A percentile compares a stretch with the other conserved stretches of the same genome.
Conservation (phyloP, 2,888 invertebrate species). For the Pollenia griseotomentosa region DNA sequence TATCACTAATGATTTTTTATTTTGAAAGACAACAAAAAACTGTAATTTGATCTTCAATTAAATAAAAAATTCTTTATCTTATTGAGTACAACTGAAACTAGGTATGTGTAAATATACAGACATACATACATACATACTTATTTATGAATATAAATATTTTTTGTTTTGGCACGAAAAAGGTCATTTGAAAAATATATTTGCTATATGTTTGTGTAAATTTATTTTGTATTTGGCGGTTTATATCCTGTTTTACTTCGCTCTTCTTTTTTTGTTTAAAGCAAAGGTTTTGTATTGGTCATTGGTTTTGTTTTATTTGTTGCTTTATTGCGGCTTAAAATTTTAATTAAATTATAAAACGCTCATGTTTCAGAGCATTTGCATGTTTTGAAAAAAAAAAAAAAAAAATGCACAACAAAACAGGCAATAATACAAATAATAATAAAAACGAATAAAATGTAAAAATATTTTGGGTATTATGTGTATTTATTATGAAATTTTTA, state of each 20-base stretch:
- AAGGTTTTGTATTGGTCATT: conserved; percentile 57
- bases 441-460: conserved; percentile 63
- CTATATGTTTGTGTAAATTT: conserved; percentile 47
- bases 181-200: conserved; percentile 37
- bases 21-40: neutral
- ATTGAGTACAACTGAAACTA: conserved; percentile 45
- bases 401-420: neutral
- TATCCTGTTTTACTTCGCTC: conserved; percentile 55
- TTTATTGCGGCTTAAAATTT: conserved; percentile 69
- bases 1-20: conserved; percentile 47
- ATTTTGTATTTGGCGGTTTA: conserved; percentile 55
- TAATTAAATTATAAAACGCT: conserved; percentile 74
- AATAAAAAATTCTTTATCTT: conserved; percentile 54
- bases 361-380: conserved; percentile 64
- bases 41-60: conserved; percentile 70
- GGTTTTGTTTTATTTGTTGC: conserved; percentile 16
- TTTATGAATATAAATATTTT: conserved; percentile 1
- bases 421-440: conserved; percentile 14
- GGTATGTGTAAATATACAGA: neutral
- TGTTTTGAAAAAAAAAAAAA: neutral
- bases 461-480: conserved; percentile 73
- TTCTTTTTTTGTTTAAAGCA: conserved; percentile 1
- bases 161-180: conserved; percentile 53
- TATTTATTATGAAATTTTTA: conserved; percentile 71
- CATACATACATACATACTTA: neutral